These are phyloP conservation scores for Sesia bembeciformis DNA, from an alignment of 2,888 invertebrate species.

Conservation along the genomic window DNA sequence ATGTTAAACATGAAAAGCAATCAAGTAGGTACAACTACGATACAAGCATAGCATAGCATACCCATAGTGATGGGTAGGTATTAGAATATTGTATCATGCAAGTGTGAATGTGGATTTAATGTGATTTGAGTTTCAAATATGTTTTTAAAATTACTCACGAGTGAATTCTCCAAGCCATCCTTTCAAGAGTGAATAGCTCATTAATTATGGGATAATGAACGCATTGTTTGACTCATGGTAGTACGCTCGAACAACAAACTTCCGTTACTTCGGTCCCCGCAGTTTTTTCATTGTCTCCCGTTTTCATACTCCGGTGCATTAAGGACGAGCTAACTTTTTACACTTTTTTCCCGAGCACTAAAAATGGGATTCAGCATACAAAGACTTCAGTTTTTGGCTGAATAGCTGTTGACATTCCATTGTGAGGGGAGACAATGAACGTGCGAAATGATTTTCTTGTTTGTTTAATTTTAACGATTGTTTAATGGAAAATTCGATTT, in stretches of 20 bases:
- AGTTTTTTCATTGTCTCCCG: slow-evolving; percentile 9
- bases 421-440: slow-evolving; percentile 22
- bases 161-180: background rate
- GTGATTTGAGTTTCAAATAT: too few relatives aligned
- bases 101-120: too few relatives aligned
- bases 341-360: slow-evolving; percentile 11
- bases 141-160: too few relatives aligned
- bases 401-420: slow-evolving; percentile 31
- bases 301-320: slow-evolving; percentile 31
- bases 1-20: too few relatives aligned
- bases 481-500: slow-evolving; percentile 1
- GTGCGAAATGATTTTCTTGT: slow-evolving; percentile 20
- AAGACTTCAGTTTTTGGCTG: slow-evolving; percentile 20
- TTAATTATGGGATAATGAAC: slow-evolving; percentile 33
- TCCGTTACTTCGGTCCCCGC: slow-evolving; percentile 7
- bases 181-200: slow-evolving; percentile 8
- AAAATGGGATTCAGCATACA: slow-evolving; percentile 18
- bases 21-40: too few relatives aligned
- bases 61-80: too few relatives aligned
- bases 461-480: slow-evolving; percentile 11
- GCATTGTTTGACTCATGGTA: slow-evolving; percentile 19
- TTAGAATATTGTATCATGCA: too few relatives aligned
- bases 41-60: too few relatives aligned
- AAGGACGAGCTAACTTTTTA: slow-evolving; percentile 12
- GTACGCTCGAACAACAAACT: slow-evolving; percentile 12